A percentile compares a stretch with the other conserved stretches of the same genome.
phyloP scores from a whole-genome alignment of 2,888 invertebrate genomes.

The Rotaria sp. region DNA sequence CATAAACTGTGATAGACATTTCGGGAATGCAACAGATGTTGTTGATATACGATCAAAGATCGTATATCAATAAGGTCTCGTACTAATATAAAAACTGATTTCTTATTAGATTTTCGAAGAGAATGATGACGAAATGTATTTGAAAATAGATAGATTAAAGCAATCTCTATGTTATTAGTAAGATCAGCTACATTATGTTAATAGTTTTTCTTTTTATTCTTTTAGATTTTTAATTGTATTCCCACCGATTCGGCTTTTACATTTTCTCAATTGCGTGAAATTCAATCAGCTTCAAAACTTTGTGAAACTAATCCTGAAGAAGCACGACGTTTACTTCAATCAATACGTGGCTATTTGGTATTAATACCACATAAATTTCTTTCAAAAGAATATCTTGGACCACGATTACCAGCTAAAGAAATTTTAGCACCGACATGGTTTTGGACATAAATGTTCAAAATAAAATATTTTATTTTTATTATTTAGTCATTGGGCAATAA shows the following conservation, averaged over 20 bases:
- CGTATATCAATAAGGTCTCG: no score
- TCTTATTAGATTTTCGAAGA: no score
- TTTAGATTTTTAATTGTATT: conserved; percentile 75
- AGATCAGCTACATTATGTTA: background rate
- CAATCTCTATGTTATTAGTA: no score
- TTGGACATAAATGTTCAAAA: conserved; percentile 33
- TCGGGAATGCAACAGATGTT: no score
- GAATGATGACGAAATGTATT: no score
- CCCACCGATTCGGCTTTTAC: conserved; percentile 75
- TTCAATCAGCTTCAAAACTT: conserved; percentile 68
- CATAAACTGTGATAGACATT: no score
- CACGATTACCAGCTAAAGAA: conserved; percentile 38
- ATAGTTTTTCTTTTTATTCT: background rate
- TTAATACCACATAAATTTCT: conserved; percentile 38
- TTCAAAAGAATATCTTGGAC: conserved; percentile 37
- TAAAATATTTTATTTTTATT: background rate
- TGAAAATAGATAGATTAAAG: no score
- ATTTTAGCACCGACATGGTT: conserved; percentile 34
- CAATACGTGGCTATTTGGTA: conserved; percentile 36
- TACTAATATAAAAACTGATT: no score
- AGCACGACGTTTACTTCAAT: conserved; percentile 48
- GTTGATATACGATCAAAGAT: no score
- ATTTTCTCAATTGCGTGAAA: conserved; percentile 70
- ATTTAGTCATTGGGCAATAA: background rate
- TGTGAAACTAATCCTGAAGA: conserved; percentile 67